Evolutionary conservation across 2,797 vertebrate genomes (phyloP), one percentile per base, ranked within the genome.

Genomic region (Leptodactylus fallax): DNA sequence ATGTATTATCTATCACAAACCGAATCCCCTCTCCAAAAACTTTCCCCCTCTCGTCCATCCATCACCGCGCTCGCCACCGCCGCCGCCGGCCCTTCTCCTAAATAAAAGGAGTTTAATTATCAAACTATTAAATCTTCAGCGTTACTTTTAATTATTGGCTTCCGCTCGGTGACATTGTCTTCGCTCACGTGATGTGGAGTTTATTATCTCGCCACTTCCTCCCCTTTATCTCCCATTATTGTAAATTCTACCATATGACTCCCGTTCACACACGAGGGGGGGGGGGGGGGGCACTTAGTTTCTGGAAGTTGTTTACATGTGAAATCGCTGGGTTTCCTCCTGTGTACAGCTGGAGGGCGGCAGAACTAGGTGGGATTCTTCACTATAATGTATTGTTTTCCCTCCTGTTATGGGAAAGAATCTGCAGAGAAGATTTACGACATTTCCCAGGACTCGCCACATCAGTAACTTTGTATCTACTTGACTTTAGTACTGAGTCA

Each of bases 1-100:
- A 84, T 84, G 82, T 84, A 84, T 84, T 84, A 84, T 76, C 82
- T 58, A 60, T 84, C 82, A 84, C 69, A 84, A 36, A 14, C 53
- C 10, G 16, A 16, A 13, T 55, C 55, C 82, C 53, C 82, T 83
- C 82, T 16, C 82, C 82, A 56, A 84, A 77, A 84, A 74, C 36
- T 2, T 74, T 9, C 45, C 27, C 27, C 13, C 25, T 36, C 25
- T 71, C 6, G 17, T 36, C 4, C 71, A 60, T 74, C 53, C 16
- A 55, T 72, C 81, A 45, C 47, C 81, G 25, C 17, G 23, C n/a
- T 49, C 58, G 5, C 55, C 27, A 8, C 53, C 27, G 55, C 55
- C 27, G 19, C 53, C 27, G 55, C 78, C 56, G 78, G 27, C 27
- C 27, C 58, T 10, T 21, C 79, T 80, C 79, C 58, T 14, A 80